Base-by-base conservation (phyloP, 2,888 invertebrate genomes). In the Sclerodermus sp. region DNA sequence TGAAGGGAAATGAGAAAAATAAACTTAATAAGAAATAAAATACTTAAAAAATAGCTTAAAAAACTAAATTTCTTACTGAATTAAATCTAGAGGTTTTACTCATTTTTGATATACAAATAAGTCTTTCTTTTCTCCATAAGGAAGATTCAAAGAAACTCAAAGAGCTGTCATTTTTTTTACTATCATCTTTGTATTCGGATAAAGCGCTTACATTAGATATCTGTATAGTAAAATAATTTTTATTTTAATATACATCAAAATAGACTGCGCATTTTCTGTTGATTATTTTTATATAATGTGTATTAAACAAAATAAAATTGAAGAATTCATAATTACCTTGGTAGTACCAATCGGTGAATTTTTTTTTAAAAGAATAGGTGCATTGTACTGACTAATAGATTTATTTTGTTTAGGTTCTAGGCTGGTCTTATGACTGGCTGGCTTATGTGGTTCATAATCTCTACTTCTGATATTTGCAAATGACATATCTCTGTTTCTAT, bases 31-130 rank as follows among this genome's bases (percentile, higher is more conserved):
- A 9, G 18, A 15, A 15, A 13, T 14, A 39, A 39, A 39, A 4
- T 15, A 16, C 3, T 30, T 34, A n/a, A 34, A 3, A 39, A 10
- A 39, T 16, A 14, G 29, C 16, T 10, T 15, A 37, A 40, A 13
- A 6, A 54, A 57, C 39, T 32, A 23, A 18, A n/a, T n/a, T n/a
- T 23, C 43, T 55, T 47, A 56, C 50, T 9, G 43, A 41, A 15
- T 45, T 32, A 29, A 50, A 34, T 13, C 50, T 43, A 9, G 45
- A 6, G 16, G 48, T 15, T 36, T 55, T 66, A 1, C 66, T 49
- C 70, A 70, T 73, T 58, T 66, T 71, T 2, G 74, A 70, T n/a
- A 72, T 47, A 29, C 70, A 71, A 42, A 72, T 72, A 45, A 60
- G 50, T 42, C 70, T 70, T 31, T 73, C 73, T 38, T 66, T 71